A percentile compares a stretch with the other conserved stretches of the same genome.
Conservation (phyloP, 2,113 vertebrate genomes). For the Ceyx melanurus region DNA sequence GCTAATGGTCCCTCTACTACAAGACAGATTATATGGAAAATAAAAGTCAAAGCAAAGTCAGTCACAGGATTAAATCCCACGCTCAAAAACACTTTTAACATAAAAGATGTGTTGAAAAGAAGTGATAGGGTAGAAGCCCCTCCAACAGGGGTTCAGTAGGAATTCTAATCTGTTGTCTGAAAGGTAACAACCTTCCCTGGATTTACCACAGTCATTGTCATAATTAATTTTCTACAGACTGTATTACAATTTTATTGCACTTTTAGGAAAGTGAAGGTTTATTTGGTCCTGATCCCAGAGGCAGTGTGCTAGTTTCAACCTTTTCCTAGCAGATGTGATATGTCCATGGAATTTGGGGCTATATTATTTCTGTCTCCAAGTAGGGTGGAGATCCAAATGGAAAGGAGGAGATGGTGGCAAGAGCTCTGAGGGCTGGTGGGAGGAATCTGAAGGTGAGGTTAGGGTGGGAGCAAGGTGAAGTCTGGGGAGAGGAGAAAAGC, state of each 20-base stretch:
- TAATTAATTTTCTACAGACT: background rate
- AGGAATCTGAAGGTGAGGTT: conserved; percentile 30
- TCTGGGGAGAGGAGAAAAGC: conserved; percentile 19
- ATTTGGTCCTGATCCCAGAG: conserved; percentile 31
- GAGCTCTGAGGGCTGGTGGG: background rate
- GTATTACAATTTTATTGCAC: background rate
- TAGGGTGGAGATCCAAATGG: background rate
- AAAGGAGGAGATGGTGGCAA: background rate
- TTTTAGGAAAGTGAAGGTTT: conserved; percentile 1
- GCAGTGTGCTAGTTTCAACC: background rate
- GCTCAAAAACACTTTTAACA: conserved; percentile 28
- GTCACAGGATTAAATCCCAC: conserved; percentile 45
- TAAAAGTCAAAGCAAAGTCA: conserved; percentile 34
- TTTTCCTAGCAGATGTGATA: background rate
- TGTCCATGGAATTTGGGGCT: background rate
- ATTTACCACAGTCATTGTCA: background rate
- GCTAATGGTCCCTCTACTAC: conserved; percentile 65
- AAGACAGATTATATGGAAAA: conserved; percentile 71
- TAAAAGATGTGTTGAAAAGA: conserved; percentile 34
- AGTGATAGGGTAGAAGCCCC: background rate
- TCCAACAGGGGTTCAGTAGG: background rate
- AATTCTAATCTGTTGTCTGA: background rate
- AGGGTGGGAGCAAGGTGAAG: conserved; percentile 31
- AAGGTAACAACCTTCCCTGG: background rate
- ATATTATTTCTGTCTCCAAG: background rate